A percentile compares a stretch with the other conserved stretches of the same genome.
phyloP scores from a whole-genome alignment of 2,113 vertebrate species.

The Recurvirostra avosetta region DNA sequence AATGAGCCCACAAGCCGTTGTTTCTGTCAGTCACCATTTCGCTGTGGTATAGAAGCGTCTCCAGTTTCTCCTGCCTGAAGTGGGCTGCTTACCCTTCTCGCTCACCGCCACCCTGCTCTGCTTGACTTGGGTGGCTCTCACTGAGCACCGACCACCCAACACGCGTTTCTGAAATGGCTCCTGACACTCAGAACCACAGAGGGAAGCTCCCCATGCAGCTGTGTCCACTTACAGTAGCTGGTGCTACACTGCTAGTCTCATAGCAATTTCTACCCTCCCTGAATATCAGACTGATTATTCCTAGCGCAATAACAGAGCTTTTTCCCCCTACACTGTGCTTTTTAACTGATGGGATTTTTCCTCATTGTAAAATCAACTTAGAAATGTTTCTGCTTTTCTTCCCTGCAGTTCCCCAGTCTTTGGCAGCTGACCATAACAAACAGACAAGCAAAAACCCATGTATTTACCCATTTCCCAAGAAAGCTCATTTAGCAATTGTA shows the following conservation, averaged over 20 bases:
- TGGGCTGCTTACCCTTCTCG: neutral
- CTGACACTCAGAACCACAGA: neutral
- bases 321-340: neutral
- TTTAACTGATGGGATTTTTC: neutral
- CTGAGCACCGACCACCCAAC: neutral
- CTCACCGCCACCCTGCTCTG: neutral
- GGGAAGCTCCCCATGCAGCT: neutral
- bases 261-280: neutral
- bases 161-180: fast-evolving
- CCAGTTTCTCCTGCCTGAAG: neutral
- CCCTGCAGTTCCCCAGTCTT: neutral
- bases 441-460: neutral
- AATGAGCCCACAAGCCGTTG: neutral
- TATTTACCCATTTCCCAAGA: neutral
- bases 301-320: neutral
- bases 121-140: fast-evolving
- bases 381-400: neutral
- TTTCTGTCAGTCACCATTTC: neutral
- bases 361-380: neutral
- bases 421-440: neutral
- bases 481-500: neutral
- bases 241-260: neutral
- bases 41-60: neutral
- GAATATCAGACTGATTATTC: neutral
- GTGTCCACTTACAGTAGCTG: neutral